Evolutionary conservation across 2,113 vertebrate species (phyloP).

Genomic region (Athene noctua): DNA sequence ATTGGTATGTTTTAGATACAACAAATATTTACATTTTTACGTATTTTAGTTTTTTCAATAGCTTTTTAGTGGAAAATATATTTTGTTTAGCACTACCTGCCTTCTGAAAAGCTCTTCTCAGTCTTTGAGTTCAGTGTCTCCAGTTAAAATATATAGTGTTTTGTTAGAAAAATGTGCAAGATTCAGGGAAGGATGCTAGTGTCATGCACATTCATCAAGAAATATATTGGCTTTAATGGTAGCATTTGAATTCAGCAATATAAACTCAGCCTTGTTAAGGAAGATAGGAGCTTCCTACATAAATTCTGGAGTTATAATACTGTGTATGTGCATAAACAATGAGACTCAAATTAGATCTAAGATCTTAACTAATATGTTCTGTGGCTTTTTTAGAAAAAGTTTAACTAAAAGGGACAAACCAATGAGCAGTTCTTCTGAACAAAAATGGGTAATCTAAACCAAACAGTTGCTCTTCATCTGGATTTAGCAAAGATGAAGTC

Average conservation of each 20-base stretch:
- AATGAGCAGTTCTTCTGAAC: not conserved
- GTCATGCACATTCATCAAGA: conserved; percentile 22
- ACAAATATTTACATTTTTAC: conserved; percentile 59
- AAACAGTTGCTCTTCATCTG: not conserved
- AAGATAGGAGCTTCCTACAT: conserved; percentile 7
- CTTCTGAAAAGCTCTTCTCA: conserved; percentile 59
- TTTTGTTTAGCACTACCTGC: conserved; percentile 65
- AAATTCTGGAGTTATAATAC: not conserved
- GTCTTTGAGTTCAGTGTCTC: conserved; percentile 53
- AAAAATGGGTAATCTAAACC: not conserved
- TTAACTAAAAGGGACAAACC: not conserved
- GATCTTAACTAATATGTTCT: not conserved
- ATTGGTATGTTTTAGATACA: conserved; percentile 57
- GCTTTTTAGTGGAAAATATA: conserved; percentile 62
- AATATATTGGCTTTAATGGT: conserved; percentile 57
- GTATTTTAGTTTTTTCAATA: conserved; percentile 47
- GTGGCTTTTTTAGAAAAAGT: not conserved
- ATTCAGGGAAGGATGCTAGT: conserved; percentile 68
- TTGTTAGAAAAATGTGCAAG: conserved; percentile 49
- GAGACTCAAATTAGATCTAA: not conserved
- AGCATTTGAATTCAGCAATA: conserved; percentile 65
- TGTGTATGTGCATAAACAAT: not conserved
- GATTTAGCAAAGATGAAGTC: not conserved
- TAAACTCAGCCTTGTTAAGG: not conserved
- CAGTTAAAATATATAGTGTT: conserved; percentile 35